Conservation (phyloP, 2,888 invertebrate genomes). For the Clepsis dumicolana region DNA sequence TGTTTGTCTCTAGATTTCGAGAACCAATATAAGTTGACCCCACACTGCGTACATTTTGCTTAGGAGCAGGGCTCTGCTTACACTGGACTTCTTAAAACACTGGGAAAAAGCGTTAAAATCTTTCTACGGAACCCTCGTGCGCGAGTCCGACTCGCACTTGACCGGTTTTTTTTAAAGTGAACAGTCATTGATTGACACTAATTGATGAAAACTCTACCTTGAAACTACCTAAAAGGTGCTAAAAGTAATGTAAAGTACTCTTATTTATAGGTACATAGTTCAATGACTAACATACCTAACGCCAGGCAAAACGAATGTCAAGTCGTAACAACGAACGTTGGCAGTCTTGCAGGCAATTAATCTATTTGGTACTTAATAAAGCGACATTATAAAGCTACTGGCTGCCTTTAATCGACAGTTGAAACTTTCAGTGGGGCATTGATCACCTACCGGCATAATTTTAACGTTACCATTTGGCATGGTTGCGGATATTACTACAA, state of each 20-base stretch:
- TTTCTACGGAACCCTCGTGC: too few relatives aligned
- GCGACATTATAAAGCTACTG: constrained; percentile 11
- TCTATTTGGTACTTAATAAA: constrained; percentile 24
- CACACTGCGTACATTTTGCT: too few relatives aligned
- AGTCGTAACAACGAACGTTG: constrained; percentile 37
- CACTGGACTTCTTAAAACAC: too few relatives aligned
- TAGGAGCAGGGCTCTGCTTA: too few relatives aligned
- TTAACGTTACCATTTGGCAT: not conserved
- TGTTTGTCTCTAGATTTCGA: too few relatives aligned
- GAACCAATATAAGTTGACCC: too few relatives aligned
- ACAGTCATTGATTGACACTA: not conserved
- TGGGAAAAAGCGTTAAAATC: too few relatives aligned
- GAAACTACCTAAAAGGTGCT: not conserved
- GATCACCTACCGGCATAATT: not conserved
- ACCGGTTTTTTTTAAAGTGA: not conserved
- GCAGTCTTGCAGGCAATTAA: constrained; percentile 38
- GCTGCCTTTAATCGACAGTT: constrained; percentile 2
- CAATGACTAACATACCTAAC: constrained; percentile 32
- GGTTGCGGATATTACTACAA: not conserved
- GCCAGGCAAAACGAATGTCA: constrained; percentile 23
- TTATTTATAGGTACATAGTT: constrained; percentile 12
- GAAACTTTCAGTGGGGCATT: not conserved
- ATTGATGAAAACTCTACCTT: not conserved
- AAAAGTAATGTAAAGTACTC: not conserved
- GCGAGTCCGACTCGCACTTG: too few relatives aligned